Evolutionary conservation across 2,888 invertebrate species (phyloP).

Genomic region (Callyntrura sp.): DNA sequence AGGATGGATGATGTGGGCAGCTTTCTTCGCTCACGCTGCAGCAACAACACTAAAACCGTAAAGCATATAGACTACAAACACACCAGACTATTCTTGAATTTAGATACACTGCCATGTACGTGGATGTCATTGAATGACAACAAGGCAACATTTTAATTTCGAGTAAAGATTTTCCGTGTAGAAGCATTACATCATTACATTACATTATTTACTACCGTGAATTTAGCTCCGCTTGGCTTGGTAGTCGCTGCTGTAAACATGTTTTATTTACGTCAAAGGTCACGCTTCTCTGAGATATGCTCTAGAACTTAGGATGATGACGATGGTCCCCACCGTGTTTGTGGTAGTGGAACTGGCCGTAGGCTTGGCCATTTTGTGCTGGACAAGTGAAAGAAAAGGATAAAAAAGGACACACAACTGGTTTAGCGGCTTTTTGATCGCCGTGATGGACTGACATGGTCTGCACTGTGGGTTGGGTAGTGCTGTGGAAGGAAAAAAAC

Average conservation of each 20-base stretch:
- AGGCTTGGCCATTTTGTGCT: not conserved
- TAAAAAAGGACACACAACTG: constrained; percentile 25
- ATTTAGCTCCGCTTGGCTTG: not conserved
- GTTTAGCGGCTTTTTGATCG: constrained; percentile 18
- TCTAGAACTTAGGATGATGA: not conserved
- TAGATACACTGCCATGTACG: too few species aligned
- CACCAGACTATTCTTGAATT: too few species aligned
- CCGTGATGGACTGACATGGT: not conserved
- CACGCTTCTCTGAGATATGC: constrained; percentile 35
- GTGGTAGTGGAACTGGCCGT: not conserved
- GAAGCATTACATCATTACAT: not conserved
- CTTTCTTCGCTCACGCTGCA: not conserved
- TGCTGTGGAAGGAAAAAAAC: not conserved
- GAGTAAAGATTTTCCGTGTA: not conserved
- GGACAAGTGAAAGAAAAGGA: not conserved
- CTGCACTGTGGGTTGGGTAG: not conserved
- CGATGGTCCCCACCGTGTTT: not conserved
- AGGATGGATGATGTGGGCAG: not conserved
- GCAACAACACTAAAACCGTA: too few species aligned
- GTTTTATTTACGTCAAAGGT: constrained; percentile 60
- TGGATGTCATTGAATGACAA: too few species aligned
- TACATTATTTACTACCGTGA: not conserved
- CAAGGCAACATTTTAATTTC: not conserved
- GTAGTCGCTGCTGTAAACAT: not conserved
- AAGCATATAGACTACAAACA: too few species aligned